Evolutionary conservation across 1,140 invertebrate genomes (phyloP), one percentile per base, ranked within the genome.

Genomic region (Calephelis nemesis): DNA sequence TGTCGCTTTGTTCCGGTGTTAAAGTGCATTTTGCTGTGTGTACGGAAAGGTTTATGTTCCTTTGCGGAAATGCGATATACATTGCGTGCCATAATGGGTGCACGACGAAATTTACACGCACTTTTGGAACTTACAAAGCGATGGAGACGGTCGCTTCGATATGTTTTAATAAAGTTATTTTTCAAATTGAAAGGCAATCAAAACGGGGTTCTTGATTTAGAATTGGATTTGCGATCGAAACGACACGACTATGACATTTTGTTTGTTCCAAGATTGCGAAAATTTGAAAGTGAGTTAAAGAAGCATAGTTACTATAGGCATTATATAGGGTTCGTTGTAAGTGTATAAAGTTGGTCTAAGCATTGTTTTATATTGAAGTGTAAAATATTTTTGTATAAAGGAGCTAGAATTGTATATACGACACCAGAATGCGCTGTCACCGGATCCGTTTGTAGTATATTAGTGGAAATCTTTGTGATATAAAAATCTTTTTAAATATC

Each of bases 391-490:
- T 54, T 65, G 49, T 65, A 65, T 40, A 54, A 19, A 54, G 13
- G 50, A 30, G 8, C 19, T 54, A 54, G 50, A 52, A 39, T 65
- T 65, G 49, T 40, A 40, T 42, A 42, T 40, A 15, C 39, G 13
- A 4, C 13, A 40, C 8, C 64, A 45, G 50, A 58, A 45, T 66
- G 64, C 64, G 49, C 64, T 19, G 7, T 9, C 39, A 58, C 19
- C 64, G n/a, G 40, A 66, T 49, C n/a, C 64, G 64, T 45, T 45
- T 66, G 52, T 50, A 58, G 52, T 52, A 54, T 47, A 49, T 81
- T 83, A 82, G 83, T 78, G 69, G 75, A 86, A 87, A 82, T 85
- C 78, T 83, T 86, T 91, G 88, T 88, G 85, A 91, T 89, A 87
- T 83, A 79, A 75, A 74, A 76, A 72, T 68, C 66, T 83, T 72